Evolutionary conservation across 2,113 vertebrate species (phyloP).

Genomic region (Thryonomys swinderianus): DNA sequence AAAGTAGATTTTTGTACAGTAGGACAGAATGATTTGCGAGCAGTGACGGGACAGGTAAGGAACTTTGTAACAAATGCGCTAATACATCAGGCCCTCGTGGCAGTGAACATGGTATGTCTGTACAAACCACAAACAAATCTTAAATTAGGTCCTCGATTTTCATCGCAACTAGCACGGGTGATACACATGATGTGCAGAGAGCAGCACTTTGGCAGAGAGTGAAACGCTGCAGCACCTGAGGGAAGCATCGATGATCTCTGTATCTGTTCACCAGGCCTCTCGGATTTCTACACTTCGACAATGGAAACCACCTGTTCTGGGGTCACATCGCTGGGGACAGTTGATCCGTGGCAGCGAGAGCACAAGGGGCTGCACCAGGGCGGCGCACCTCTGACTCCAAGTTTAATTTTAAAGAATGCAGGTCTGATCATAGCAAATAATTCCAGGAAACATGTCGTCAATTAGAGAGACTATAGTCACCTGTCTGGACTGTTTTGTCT

Average conservation of each 20-base stretch:
- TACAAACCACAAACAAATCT: not conserved
- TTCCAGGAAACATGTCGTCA: not conserved
- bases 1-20: not conserved
- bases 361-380: accelerated
- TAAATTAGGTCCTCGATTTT: constrained; percentile 11
- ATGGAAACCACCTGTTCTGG: not conserved
- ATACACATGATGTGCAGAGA: not conserved
- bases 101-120: not conserved
- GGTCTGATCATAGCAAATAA: not conserved
- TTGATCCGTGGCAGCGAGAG: not conserved
- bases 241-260: not conserved
- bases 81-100: not conserved
- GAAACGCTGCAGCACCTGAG: not conserved
- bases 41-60: not conserved
- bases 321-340: not conserved
- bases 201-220: not conserved
- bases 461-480: not conserved
- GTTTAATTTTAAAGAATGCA: not conserved
- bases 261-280: not conserved
- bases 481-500: not conserved
- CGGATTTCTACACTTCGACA: not conserved
- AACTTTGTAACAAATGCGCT: not conserved
- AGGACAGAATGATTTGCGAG: not conserved
- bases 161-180: not conserved
- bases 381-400: not conserved